A percentile compares a stretch with the other conserved stretches of the same genome.
phyloP scores from a whole-genome alignment of 2,113 vertebrate species.

The Taxidea taxus region DNA sequence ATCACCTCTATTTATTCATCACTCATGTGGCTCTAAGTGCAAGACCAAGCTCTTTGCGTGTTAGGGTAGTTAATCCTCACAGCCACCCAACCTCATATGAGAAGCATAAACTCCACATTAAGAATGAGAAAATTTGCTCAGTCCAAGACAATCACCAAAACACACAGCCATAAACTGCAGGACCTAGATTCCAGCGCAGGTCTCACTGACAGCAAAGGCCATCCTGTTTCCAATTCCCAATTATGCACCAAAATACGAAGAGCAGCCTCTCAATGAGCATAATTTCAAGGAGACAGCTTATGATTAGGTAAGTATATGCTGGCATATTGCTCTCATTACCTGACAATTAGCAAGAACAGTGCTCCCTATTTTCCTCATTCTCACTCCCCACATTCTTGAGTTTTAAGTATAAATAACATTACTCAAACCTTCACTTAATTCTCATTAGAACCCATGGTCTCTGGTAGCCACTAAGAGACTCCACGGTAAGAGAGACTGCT shows the following conservation, averaged over 20 bases:
- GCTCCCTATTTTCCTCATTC: not conserved
- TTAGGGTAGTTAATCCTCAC: not conserved
- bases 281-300: not conserved
- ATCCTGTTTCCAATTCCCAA: not conserved
- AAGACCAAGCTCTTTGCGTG: not conserved
- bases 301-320: not conserved
- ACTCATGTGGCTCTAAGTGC: not conserved
- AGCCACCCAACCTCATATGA: not conserved
- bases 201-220: not conserved
- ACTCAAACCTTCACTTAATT: not conserved
- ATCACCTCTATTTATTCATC: not conserved
- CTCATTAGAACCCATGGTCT: not conserved
- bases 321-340: not conserved
- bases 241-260: not conserved
- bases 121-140: slow-evolving; percentile 2
- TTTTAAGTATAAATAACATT: not conserved
- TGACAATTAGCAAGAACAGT: not conserved
- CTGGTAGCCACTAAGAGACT: not conserved
- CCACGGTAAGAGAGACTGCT: not conserved
- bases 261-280: not conserved
- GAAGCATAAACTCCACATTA: not conserved
- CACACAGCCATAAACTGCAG: not conserved
- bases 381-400: not conserved
- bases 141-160: not conserved
- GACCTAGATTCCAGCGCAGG: not conserved